phyloP scores from a whole-genome alignment of 2,113 vertebrate genomes.

The Rhea pennata region DNA sequence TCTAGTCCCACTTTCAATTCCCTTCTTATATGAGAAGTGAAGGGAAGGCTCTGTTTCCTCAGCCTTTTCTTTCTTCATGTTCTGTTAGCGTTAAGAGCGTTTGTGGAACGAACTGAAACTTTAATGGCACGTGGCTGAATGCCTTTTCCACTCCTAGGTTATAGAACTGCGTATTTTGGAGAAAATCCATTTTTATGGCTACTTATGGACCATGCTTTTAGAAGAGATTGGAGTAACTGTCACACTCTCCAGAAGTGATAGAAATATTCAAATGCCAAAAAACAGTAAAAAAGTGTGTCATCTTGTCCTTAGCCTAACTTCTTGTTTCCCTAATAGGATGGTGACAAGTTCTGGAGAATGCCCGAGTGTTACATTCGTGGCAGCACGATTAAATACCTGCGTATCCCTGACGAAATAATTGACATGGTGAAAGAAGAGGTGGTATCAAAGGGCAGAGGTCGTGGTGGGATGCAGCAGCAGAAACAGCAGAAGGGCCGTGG shows the following conservation, averaged over 20 bases:
- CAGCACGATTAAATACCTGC: constrained; percentile 97
- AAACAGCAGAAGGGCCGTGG: constrained; percentile 93
- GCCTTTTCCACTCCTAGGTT: not conserved
- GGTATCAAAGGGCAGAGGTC: constrained; percentile 91
- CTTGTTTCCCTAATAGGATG: constrained; percentile 79
- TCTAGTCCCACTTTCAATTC: not conserved
- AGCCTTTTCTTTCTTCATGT: not conserved
- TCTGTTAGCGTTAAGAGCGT: not conserved
- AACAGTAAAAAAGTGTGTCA: accelerated
- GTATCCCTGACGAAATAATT: constrained; percentile 96
- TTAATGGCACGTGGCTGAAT: accelerated
- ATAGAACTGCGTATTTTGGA: not conserved
- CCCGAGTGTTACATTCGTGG: constrained; percentile 97
- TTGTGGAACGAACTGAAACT: not conserved
- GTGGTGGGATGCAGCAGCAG: constrained; percentile 93
- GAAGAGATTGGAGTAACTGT: accelerated
- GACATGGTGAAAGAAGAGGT: constrained; percentile 99
- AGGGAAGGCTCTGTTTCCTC: not conserved
- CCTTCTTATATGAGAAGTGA: not conserved
- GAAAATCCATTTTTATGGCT: accelerated
- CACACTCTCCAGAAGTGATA: accelerated
- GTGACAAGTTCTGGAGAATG: constrained; percentile 99
- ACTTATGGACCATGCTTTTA: accelerated
- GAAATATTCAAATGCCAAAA: accelerated
- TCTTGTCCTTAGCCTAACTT: accelerated